Evolutionary conservation across 2,113 vertebrate genomes (phyloP).

Genomic region (Pachycephala philippinensis): DNA sequence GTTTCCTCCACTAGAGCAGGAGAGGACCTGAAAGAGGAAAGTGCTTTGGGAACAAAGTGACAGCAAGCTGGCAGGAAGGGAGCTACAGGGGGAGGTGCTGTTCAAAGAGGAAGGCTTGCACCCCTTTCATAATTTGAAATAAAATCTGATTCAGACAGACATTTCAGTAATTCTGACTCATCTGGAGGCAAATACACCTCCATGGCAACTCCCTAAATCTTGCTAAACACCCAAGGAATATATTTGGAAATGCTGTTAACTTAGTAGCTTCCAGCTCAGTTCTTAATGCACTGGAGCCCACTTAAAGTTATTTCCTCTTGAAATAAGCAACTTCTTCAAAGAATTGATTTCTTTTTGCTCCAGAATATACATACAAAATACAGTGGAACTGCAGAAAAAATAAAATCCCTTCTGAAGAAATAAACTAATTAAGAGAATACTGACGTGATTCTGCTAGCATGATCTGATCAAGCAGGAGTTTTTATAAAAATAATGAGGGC

Average conservation of each 20-base stretch:
- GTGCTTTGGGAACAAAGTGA: not conserved
- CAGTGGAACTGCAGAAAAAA: not conserved
- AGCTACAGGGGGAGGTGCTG: not conserved
- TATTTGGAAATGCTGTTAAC: not conserved
- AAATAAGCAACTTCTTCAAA: conserved; percentile 14
- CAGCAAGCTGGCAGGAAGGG: not conserved
- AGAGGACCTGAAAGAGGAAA: not conserved
- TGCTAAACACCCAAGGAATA: not conserved
- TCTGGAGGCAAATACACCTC: not conserved
- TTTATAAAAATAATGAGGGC: not conserved
- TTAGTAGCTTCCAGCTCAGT: not conserved
- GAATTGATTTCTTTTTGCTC: not conserved
- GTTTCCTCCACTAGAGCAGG: not conserved
- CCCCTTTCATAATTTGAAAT: not conserved
- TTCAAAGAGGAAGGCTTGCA: not conserved
- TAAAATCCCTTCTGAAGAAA: not conserved
- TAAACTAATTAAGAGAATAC: not conserved
- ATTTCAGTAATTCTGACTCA: conserved; percentile 52
- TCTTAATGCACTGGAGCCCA: not conserved
- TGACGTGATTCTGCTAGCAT: not conserved
- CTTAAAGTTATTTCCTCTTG: not conserved
- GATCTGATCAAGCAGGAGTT: not conserved
- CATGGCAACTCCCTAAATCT: not conserved
- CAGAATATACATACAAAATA: not conserved
- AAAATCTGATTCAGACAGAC: conserved; percentile 20